Percentiles rank a stretch among this genome's conserved stretches.
Evolutionary conservation across 2,113 vertebrate species (phyloP).

Genomic region (Saiga tatarica): DNA sequence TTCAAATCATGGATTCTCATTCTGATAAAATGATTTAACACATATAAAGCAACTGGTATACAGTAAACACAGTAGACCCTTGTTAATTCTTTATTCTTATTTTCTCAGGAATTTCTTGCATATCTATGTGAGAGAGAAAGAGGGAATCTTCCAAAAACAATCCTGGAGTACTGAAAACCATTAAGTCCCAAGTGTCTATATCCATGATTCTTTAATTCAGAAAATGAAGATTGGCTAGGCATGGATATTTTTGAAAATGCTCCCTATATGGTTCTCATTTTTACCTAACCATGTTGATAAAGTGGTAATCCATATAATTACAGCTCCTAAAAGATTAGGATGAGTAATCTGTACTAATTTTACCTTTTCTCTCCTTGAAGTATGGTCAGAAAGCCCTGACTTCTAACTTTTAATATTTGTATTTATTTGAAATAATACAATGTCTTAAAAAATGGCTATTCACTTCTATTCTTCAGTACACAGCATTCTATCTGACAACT

Average conservation of each 20-base stretch:
- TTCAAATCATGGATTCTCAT: background rate
- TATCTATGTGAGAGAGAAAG: accelerated
- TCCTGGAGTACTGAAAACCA: background rate
- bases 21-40: background rate
- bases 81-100: background rate
- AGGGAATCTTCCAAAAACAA: background rate
- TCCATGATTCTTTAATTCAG: background rate
- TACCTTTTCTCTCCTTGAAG: background rate
- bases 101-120: background rate
- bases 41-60: background rate
- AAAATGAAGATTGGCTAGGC: background rate
- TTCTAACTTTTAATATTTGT: background rate
- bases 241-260: background rate
- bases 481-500: background rate
- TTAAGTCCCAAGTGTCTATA: background rate
- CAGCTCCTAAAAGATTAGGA: background rate
- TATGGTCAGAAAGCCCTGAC: background rate
- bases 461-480: background rate
- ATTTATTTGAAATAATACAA: background rate
- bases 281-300: background rate
- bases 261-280: background rate
- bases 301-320: background rate
- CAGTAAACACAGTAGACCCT: background rate
- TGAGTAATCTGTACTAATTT: background rate
- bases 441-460: background rate